Conservation (phyloP, 2,888 invertebrate genomes). For the Steromphala cineraria region DNA sequence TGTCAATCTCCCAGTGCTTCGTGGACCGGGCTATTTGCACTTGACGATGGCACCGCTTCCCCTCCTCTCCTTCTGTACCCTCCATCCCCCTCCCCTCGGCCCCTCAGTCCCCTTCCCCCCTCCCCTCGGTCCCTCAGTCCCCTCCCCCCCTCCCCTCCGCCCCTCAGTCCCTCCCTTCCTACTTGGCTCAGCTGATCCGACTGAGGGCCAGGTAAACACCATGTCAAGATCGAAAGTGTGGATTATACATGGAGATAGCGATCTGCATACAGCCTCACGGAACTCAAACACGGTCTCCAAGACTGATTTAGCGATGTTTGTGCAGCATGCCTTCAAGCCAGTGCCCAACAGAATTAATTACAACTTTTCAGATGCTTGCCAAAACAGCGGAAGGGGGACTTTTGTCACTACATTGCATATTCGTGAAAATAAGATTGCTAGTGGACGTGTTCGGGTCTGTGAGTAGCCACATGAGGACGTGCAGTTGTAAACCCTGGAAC, state of each 20-base stretch:
- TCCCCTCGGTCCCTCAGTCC: neutral
- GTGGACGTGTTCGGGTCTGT: no score
- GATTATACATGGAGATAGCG: neutral
- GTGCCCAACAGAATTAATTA: slow-evolving; percentile 9
- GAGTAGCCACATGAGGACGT: no score
- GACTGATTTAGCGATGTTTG: slow-evolving; percentile 11
- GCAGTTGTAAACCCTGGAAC: no score
- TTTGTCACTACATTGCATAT: neutral
- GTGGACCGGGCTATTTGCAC: neutral
- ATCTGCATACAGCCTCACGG: slow-evolving; percentile 18
- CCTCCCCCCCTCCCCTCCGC: no score
- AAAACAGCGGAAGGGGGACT: slow-evolving; percentile 14
- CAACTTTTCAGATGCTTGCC: slow-evolving; percentile 7
- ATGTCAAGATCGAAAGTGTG: slow-evolving; percentile 2
- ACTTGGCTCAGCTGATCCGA: neutral
- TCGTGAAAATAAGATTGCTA: no score
- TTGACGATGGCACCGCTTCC: neutral
- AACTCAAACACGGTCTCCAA: neutral
- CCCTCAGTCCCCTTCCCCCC: no score
- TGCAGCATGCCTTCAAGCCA: neutral
- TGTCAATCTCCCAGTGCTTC: neutral
- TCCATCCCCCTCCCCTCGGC: no score
- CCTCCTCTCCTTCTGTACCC: no score
- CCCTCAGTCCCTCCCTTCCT: neutral
- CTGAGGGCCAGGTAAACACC: neutral